Conservation (phyloP, 2,888 invertebrate species). For the Stenodema calcarata region DNA sequence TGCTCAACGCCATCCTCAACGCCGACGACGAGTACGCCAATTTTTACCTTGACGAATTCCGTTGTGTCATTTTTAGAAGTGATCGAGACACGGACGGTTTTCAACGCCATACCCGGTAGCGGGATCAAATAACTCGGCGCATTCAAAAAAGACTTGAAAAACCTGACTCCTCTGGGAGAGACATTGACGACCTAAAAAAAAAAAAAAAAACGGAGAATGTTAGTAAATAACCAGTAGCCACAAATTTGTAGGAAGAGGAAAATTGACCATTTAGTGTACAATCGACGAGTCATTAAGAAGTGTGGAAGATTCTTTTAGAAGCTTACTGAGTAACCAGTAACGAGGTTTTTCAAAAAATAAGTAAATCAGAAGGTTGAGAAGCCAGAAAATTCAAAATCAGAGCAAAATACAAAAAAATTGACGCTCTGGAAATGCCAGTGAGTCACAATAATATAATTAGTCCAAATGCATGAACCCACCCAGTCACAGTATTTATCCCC, state of each 20-base stretch:
- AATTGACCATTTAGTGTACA: too few species aligned
- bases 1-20: conserved; percentile 79
- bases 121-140: conserved; percentile 78
- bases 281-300: too few species aligned
- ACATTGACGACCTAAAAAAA: conserved; percentile 74
- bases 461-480: conserved; percentile 64
- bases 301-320: too few species aligned
- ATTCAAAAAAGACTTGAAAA: conserved; percentile 80
- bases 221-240: too few species aligned
- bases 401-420: too few species aligned
- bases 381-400: too few species aligned
- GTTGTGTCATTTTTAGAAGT: conserved; percentile 73
- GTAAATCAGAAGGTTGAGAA: too few species aligned
- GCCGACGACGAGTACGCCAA: conserved; percentile 78
- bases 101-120: conserved; percentile 81
- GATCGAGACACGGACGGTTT: conserved; percentile 82
- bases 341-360: too few species aligned
- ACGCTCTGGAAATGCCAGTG: too few species aligned
- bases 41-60: conserved; percentile 69
- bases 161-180: conserved; percentile 90
- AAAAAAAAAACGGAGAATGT: background rate
- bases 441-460: too few species aligned
- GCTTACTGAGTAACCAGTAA: too few species aligned
- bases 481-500: conserved; percentile 76
- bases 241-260: too few species aligned